phyloP scores from a whole-genome alignment of 2,797 vertebrate species.

The Pseudocheirus occidentalis region DNA sequence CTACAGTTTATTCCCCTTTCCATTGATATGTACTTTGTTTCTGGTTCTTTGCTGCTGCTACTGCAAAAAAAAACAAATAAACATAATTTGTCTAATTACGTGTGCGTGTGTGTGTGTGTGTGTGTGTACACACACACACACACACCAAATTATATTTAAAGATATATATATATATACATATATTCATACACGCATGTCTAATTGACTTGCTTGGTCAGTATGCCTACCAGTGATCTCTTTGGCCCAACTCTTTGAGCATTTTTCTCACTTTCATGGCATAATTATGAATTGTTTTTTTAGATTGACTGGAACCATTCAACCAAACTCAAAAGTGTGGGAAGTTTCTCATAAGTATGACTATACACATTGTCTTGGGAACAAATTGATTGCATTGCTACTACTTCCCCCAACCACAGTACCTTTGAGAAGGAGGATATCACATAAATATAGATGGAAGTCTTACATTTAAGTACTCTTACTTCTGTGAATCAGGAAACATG shows the following conservation, averaged over 20 bases:
- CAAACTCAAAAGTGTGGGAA: not conserved
- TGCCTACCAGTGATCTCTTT: too few species aligned
- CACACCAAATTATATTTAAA: too few species aligned
- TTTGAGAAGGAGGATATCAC: not conserved
- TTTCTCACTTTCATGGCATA: not conserved
- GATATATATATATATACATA: too few species aligned
- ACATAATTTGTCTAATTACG: too few species aligned
- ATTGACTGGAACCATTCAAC: not conserved
- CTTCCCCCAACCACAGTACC: not conserved
- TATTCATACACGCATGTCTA: too few species aligned
- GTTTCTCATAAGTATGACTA: not conserved
- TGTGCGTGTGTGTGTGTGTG: too few species aligned
- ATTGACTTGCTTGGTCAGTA: too few species aligned
- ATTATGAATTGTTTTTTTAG: not conserved
- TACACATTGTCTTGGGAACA: not conserved
- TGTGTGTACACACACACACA: too few species aligned
- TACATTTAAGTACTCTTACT: not conserved
- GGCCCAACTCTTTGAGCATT: not conserved
- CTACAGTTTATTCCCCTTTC: too few species aligned
- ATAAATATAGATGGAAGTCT: not conserved
- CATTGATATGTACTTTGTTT: too few species aligned
- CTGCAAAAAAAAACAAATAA: too few species aligned
- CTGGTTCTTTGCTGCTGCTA: too few species aligned
- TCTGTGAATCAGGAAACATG: not conserved
- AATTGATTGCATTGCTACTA: not conserved